These are phyloP conservation scores for Dolichopus griseipennis DNA, from an alignment of 2,888 invertebrate genomes.

Conservation along the genomic window DNA sequence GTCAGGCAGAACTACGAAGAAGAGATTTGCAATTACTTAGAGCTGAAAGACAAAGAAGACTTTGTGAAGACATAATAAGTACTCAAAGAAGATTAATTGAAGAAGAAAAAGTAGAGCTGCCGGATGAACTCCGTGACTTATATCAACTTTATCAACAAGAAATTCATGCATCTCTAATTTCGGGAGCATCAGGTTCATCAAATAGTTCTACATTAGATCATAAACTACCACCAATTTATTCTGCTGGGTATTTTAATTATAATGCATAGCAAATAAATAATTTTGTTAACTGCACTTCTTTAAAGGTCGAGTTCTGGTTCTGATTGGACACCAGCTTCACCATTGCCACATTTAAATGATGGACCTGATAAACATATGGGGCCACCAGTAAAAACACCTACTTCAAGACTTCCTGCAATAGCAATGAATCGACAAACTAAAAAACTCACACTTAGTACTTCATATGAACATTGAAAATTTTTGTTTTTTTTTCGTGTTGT, in stretches of 20 bases:
- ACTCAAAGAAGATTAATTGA: conserved; percentile 77
- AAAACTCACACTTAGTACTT: conserved; percentile 15
- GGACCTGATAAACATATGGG: conserved; percentile 24
- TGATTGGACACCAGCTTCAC: conserved; percentile 42
- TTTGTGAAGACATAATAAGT: conserved; percentile 87
- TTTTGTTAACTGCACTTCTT: not conserved
- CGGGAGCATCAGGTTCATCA: conserved; percentile 44
- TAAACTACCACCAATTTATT: conserved; percentile 42
- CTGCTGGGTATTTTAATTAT: conserved; percentile 34
- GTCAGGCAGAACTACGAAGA: conserved; percentile 77
- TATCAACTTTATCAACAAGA: conserved; percentile 79
- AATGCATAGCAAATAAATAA: not conserved
- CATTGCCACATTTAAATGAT: conserved; percentile 17
- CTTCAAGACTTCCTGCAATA: conserved; percentile 21
- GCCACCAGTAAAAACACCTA: conserved; percentile 21
- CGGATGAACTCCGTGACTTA: conserved; percentile 67
- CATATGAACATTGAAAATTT: conserved; percentile 20
- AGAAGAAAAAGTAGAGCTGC: conserved; percentile 61
- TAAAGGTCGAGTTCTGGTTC: conserved; percentile 41
- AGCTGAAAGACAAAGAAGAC: conserved; percentile 72
- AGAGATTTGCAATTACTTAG: conserved; percentile 74
- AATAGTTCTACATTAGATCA: conserved; percentile 34
- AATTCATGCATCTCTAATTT: conserved; percentile 68
- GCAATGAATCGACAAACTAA: conserved; percentile 11
- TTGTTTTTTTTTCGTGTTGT: too few species aligned